phyloP scores from a whole-genome alignment of 2,113 vertebrate genomes.

The Casuarius casuarius region DNA sequence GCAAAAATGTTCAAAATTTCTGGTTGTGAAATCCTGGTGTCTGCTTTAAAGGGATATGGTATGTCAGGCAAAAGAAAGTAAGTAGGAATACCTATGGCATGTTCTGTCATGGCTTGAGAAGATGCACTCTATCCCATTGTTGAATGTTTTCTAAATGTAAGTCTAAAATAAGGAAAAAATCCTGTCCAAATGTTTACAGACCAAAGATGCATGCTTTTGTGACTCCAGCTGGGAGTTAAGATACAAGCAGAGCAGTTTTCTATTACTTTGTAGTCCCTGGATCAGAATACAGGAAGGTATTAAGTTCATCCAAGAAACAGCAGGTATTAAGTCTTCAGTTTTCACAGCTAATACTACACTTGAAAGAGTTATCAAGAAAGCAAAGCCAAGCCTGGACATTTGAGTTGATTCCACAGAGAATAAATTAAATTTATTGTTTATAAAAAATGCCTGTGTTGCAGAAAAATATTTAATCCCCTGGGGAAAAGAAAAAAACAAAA shows the following conservation, averaged over 20 bases:
- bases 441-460: not conserved
- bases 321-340: not conserved
- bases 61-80: not conserved
- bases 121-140: not conserved
- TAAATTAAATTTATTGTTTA: slow-evolving; percentile 24
- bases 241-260: not conserved
- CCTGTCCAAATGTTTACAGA: not conserved
- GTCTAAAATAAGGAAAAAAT: not conserved
- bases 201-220: not conserved
- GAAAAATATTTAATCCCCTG: not conserved
- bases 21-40: not conserved
- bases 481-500: not conserved
- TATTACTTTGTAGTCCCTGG: not conserved
- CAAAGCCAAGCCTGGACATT: slow-evolving; percentile 11
- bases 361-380: slow-evolving; percentile 8
- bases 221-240: not conserved
- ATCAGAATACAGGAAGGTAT: not conserved
- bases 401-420: not conserved
- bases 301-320: not conserved
- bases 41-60: not conserved
- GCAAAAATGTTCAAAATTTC: not conserved
- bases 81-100: not conserved
- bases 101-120: not conserved
- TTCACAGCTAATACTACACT: slow-evolving; percentile 12
- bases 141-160: not conserved